Evolutionary conservation across 2,888 invertebrate genomes (phyloP).

Genomic region (Tryphoninae sp.): DNA sequence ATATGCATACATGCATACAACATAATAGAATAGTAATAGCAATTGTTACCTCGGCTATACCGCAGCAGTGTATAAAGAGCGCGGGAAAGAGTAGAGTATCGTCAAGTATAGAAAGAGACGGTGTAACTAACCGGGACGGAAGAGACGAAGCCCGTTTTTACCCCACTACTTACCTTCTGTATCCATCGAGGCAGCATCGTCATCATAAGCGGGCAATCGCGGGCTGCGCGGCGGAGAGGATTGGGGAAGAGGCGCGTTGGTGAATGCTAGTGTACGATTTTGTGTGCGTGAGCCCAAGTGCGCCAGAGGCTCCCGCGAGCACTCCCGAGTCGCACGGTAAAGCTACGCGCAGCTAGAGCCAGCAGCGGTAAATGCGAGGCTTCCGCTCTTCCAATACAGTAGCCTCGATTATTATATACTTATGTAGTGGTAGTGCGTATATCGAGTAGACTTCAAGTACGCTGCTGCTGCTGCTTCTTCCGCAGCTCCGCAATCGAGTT

Average conservation of each 20-base stretch:
- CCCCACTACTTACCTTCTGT: constrained; percentile 31
- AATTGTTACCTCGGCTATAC: background rate
- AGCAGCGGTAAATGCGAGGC: constrained; percentile 73
- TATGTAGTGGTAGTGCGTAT: constrained; percentile 40
- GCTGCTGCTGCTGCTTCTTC: constrained; percentile 14
- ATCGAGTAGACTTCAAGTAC: constrained; percentile 55
- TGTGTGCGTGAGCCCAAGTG: constrained; percentile 40
- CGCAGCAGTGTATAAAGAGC: constrained; percentile 23
- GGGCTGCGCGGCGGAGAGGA: constrained; percentile 26
- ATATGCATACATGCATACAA: background rate
- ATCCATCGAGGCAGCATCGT: constrained; percentile 27
- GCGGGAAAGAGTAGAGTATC: constrained; percentile 16
- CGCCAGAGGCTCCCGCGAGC: constrained; percentile 43
- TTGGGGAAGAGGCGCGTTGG: constrained; percentile 24
- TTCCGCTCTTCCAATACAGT: constrained; percentile 69
- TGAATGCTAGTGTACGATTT: constrained; percentile 27
- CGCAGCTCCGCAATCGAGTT: constrained; percentile 31
- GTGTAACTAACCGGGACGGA: constrained; percentile 22
- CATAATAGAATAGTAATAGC: constrained; percentile 7
- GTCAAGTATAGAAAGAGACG: constrained; percentile 29
- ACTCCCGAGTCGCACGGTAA: constrained; percentile 57
- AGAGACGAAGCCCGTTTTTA: constrained; percentile 38
- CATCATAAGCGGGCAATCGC: constrained; percentile 11
- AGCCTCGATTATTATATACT: background rate
- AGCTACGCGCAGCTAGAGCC: background rate